Evolutionary conservation across 2,797 vertebrate species (phyloP), one percentile per base, ranked within the genome.

Genomic region (Lateolabrax maculatus): DNA sequence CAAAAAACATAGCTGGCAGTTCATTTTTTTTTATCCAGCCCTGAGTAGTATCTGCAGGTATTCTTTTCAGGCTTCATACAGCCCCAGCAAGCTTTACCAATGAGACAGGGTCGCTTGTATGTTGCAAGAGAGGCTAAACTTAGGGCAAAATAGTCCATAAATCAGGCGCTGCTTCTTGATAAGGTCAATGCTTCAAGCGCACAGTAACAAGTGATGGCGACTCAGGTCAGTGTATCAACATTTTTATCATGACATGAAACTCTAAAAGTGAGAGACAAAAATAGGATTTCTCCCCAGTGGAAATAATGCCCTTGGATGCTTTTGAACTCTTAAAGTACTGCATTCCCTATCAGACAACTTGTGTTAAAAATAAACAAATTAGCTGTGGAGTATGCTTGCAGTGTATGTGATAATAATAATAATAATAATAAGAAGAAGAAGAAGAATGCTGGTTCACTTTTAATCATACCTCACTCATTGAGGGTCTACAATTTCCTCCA

Each of bases 401-500:
- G 44, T 21, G 39, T 52, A 9, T 19, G 36, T 31, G 12, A 51
- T 16, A 51, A 27, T 48, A 48, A 48, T 21, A 13, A 53, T 19
- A 19, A 37, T 51, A 36, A 23, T 49, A 23, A 37, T 52, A 4
- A 34, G 36, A 21, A 41, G 31, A 67, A 57, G 8, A n/a, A 31
- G 13, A n/a, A n/a, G n/a, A n/a, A n/a, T n/a, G n/a, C n/a, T 57
- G 7, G 4, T 41, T 62, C 16, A 37, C 7, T 18, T 64, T 53
- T 34, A 25, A 62, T 34, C 55, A 51, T 57, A 46, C 9, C 12
- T 11, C n/a, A n/a, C n/a, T 18, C 23, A 37, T 57, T n/a, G n/a
- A n/a, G n/a, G n/a, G n/a, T n/a, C n/a, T n/a, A n/a, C n/a, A 15
- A 62, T 81, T 65, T 65, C 66, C 48, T 51, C n/a, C 11, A 49